phyloP scores from a whole-genome alignment of 2,797 vertebrate species.

The Cossypha dichroa region DNA sequence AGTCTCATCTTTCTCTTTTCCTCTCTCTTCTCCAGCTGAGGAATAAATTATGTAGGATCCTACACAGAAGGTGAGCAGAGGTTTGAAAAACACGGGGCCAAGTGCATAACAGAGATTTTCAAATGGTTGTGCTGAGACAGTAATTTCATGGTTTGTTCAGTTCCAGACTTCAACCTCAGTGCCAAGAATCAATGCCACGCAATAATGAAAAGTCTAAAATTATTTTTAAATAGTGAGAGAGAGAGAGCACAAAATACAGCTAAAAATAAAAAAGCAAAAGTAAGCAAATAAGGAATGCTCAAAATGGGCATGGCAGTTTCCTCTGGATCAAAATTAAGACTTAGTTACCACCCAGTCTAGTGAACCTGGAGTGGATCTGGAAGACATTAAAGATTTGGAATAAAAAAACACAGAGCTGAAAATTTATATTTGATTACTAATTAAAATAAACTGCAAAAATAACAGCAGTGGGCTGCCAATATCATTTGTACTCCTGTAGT shows the following conservation, averaged over 20 bases:
- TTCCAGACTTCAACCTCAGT: slow-evolving; percentile 6
- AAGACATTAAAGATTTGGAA: slow-evolving; percentile 48
- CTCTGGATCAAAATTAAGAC: slow-evolving; percentile 23
- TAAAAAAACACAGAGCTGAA: not conserved
- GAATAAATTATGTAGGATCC: not conserved
- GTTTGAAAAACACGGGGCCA: not conserved
- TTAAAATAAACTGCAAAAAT: slow-evolving; percentile 35
- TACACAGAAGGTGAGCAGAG: not conserved
- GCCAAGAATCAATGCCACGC: slow-evolving; percentile 21
- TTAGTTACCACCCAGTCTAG: slow-evolving; percentile 17
- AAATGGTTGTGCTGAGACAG: slow-evolving; percentile 27
- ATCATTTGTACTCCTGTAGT: not conserved
- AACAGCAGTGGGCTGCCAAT: not conserved
- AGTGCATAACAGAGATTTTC: not conserved
- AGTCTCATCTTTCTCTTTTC: not conserved
- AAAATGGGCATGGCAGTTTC: slow-evolving; percentile 13
- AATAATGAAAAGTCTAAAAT: slow-evolving; percentile 25
- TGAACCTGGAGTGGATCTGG: slow-evolving; percentile 42
- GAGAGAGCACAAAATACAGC: not conserved
- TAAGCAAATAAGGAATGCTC: slow-evolving; percentile 20
- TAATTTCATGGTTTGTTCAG: not conserved
- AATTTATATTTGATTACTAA: slow-evolving; percentile 3
- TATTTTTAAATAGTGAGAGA: not conserved
- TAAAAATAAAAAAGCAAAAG: slow-evolving; percentile 47
- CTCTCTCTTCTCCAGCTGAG: not conserved